phyloP scores from a whole-genome alignment of 2,797 vertebrate genomes.

The Rhinoraja longicauda region DNA sequence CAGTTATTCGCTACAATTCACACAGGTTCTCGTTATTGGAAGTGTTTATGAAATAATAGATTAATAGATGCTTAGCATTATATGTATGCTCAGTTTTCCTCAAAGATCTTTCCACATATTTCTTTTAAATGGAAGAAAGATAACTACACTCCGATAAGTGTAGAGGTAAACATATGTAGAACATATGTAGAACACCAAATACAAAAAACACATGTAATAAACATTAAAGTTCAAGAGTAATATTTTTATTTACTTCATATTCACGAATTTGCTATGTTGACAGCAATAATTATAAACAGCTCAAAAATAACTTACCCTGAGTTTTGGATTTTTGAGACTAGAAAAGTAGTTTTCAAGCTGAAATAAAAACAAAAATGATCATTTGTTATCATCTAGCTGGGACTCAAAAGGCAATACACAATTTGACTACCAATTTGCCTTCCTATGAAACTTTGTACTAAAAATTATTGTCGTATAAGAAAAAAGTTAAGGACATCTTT shows the following conservation, averaged over 20 bases:
- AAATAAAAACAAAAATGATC: slow-evolving; percentile 37
- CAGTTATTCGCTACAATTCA: too few relatives aligned
- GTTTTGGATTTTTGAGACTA: slow-evolving; percentile 99
- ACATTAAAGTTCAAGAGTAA: neutral
- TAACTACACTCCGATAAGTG: neutral
- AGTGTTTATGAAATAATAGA: too few relatives aligned
- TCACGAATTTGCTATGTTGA: neutral
- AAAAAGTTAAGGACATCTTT: neutral
- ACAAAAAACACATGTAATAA: neutral
- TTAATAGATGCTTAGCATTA: too few relatives aligned
- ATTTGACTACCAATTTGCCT: neutral
- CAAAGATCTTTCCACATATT: too few relatives aligned
- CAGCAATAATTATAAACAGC: neutral
- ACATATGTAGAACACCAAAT: too few relatives aligned
- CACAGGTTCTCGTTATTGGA: too few relatives aligned
- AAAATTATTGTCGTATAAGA: too few relatives aligned
- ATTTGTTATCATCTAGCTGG: neutral
- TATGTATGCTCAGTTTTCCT: too few relatives aligned
- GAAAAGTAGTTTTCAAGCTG: slow-evolving; percentile 99
- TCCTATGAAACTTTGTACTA: too few relatives aligned
- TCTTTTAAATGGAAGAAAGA: neutral
- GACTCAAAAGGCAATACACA: neutral
- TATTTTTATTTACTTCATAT: neutral
- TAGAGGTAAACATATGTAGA: neutral
- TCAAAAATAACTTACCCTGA: slow-evolving; percentile 82